Conservation (phyloP, 2,113 vertebrate species). For the Rattus rattus region DNA sequence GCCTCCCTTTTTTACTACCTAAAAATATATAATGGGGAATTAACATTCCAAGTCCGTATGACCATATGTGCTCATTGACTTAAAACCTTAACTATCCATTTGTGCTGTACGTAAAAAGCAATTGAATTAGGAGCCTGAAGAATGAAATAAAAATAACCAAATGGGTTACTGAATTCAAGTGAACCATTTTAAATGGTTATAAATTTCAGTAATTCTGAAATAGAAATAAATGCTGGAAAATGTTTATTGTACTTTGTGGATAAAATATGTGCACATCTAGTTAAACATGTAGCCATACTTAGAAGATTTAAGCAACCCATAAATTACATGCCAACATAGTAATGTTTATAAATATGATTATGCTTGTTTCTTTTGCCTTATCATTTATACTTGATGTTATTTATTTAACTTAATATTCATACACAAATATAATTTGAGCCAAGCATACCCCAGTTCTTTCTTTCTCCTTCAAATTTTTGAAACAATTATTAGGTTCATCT, state of each 20-base stretch:
- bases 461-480: neutral
- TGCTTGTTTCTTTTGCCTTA: conserved; percentile 18
- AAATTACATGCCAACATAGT: neutral
- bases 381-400: neutral
- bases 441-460: neutral
- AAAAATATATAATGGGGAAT: neutral
- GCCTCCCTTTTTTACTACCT: neutral
- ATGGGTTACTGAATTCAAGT: neutral
- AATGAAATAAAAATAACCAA: conserved; percentile 32
- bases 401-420: neutral
- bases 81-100: neutral
- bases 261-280: neutral
- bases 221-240: neutral
- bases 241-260: neutral
- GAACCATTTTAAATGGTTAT: neutral
- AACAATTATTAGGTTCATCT: neutral
- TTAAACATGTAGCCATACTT: conserved; percentile 30
- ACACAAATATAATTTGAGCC: neutral
- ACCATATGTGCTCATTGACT: neutral
- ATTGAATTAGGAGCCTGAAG: neutral
- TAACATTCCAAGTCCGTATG: neutral
- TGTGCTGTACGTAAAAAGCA: neutral
- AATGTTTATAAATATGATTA: neutral
- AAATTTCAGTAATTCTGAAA: neutral
- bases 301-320: neutral